These are phyloP conservation scores for Dexiosoma caninum DNA, from an alignment of 2,888 invertebrate species.

Conservation along the genomic window DNA sequence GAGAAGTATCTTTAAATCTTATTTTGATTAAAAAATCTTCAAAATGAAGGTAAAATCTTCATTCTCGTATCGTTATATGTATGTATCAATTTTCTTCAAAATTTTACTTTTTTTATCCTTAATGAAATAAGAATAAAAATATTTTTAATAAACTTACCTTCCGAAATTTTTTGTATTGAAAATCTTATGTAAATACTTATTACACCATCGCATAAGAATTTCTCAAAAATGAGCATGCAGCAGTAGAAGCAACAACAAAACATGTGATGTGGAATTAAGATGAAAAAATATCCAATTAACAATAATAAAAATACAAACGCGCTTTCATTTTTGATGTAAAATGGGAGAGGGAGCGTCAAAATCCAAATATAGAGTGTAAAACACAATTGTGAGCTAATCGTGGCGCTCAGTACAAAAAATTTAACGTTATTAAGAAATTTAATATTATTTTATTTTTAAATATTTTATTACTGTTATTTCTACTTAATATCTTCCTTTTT, in stretches of 20 bases:
- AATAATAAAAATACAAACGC: conserved; percentile 16
- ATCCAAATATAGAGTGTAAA: background rate
- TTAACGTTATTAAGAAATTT: background rate
- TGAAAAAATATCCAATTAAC: conserved; percentile 47
- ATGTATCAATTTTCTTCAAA: too few species aligned
- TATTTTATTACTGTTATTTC: conserved; percentile 20
- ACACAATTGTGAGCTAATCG: conserved; percentile 11
- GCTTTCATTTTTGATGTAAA: background rate
- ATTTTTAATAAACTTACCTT: conserved; percentile 41
- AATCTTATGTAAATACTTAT: conserved; percentile 9
- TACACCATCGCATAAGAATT: conserved; percentile 2
- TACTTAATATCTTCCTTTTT: conserved; percentile 15
- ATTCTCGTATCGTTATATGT: too few species aligned
- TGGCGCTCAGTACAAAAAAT: conserved; percentile 2
- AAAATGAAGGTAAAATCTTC: too few species aligned
- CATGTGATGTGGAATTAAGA: conserved; percentile 24
- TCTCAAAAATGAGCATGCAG: background rate
- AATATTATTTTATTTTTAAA: background rate
- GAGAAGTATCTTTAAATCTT: too few species aligned
- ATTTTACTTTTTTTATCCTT: too few species aligned
- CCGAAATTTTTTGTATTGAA: background rate
- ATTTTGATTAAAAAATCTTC: too few species aligned
- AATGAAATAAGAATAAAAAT: too few species aligned
- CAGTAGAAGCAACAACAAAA: conserved; percentile 17
- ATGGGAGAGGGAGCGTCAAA: conserved; percentile 24